A percentile compares a stretch with the other conserved stretches of the same genome.
Evolutionary conservation across 2,797 vertebrate species (phyloP).

Genomic region (Molossus alvarezi): DNA sequence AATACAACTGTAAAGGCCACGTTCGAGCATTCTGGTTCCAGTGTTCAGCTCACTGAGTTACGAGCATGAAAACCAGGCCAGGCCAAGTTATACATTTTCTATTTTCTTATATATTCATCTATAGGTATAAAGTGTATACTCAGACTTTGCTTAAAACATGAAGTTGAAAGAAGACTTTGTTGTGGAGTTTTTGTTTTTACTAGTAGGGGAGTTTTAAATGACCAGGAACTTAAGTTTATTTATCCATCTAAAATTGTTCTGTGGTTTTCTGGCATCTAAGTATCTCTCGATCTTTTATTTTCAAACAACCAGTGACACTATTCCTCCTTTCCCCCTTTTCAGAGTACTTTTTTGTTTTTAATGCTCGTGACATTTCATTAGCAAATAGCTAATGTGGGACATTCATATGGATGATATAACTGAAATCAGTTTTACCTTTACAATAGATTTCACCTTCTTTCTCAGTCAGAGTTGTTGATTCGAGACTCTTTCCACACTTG

Average conservation of each 20-base stretch:
- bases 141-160: conserved; percentile 14
- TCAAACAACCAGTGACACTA: background rate
- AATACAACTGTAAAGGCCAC: background rate
- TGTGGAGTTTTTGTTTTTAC: background rate
- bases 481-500: conserved; percentile 97
- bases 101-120: background rate
- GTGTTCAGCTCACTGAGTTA: background rate
- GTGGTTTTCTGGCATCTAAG: background rate
- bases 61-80: background rate
- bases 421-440: conserved; percentile 93
- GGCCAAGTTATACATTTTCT: background rate
- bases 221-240: background rate
- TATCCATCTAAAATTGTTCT: background rate
- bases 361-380: background rate
- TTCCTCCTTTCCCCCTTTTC: background rate
- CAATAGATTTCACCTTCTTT: conserved; percentile 99
- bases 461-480: conserved; percentile 97
- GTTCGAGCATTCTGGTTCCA: background rate
- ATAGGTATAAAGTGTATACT: background rate
- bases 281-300: conserved; percentile 24
- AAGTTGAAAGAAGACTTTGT: background rate
- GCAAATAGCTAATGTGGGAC: background rate
- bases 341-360: background rate
- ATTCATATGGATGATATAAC: background rate
- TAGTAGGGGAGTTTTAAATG: background rate